Percentiles rank a stretch among this genome's conserved stretches.
Conservation (phyloP, 2,888 invertebrate genomes). For the Dicyrtoma fusca region DNA sequence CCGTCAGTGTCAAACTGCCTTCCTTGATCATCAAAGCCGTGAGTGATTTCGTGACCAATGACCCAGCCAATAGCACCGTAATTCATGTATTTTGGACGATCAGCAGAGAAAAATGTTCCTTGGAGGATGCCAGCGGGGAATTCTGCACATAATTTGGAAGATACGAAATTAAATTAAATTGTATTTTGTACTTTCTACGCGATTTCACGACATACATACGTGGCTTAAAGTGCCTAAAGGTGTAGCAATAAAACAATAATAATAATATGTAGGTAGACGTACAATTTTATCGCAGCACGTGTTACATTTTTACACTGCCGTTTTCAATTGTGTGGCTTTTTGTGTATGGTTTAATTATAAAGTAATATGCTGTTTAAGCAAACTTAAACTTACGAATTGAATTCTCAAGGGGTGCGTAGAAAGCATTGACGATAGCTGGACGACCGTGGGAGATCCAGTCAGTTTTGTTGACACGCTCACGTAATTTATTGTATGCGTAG, state of each 20-base stretch:
- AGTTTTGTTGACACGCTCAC: constrained; percentile 79
- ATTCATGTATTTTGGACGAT: constrained; percentile 88
- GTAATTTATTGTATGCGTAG: constrained; percentile 75
- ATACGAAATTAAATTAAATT: constrained; percentile 14
- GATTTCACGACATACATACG: too few species aligned
- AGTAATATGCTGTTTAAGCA: too few species aligned
- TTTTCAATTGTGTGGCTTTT: too few species aligned
- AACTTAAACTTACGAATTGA: constrained; percentile 88
- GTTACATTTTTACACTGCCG: too few species aligned
- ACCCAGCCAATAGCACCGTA: constrained; percentile 90
- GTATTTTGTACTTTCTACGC: too few species aligned
- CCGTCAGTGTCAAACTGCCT: constrained; percentile 91
- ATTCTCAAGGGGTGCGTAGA: constrained; percentile 82
- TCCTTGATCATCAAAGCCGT: constrained; percentile 66
- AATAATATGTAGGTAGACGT: background rate
- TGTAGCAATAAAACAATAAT: constrained; percentile 11
- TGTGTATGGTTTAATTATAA: too few species aligned
- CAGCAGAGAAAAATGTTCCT: constrained; percentile 86
- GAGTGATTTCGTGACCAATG: constrained; percentile 87
- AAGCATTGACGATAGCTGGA: constrained; percentile 85
- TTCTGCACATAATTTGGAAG: constrained; percentile 68
- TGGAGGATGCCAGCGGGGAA: constrained; percentile 93
- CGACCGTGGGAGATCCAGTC: constrained; percentile 84
- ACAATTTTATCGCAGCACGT: too few species aligned
- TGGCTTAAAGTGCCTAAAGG: too few species aligned